Evolutionary conservation across 2,888 invertebrate species (phyloP).

Genomic region (Tetanocera ferruginea): DNA sequence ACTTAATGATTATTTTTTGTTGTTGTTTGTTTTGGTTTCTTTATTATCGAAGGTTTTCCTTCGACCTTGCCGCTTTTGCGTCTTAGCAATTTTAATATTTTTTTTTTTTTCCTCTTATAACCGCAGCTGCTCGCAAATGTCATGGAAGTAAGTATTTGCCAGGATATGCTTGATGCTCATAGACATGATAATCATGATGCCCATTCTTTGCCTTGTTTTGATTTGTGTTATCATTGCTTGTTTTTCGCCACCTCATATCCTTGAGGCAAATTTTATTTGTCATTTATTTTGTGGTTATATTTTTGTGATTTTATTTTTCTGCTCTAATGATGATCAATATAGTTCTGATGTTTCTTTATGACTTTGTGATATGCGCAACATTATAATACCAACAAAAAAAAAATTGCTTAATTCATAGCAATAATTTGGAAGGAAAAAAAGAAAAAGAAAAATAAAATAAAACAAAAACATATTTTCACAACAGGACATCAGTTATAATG

Average conservation of each 20-base stretch:
- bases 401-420: no score
- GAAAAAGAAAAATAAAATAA: background rate
- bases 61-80: background rate
- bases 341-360: background rate
- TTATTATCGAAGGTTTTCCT: background rate
- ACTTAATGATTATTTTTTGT: background rate
- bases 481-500: background rate
- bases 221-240: background rate
- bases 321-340: background rate
- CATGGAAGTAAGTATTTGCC: background rate
- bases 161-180: background rate
- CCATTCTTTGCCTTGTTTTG: background rate
- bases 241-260: background rate
- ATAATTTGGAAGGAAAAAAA: background rate
- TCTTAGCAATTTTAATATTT: background rate
- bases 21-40: background rate
- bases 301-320: background rate
- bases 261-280: constrained; percentile 1
- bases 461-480: background rate
- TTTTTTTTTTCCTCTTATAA: background rate
- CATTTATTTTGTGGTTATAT: background rate
- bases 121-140: background rate
- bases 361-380: background rate
- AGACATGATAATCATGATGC: background rate
- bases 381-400: background rate